Percentiles rank a stretch among this genome's conserved stretches.
phyloP scores from a whole-genome alignment of 1,140 invertebrate species.

The Drosophila eugracilis region DNA sequence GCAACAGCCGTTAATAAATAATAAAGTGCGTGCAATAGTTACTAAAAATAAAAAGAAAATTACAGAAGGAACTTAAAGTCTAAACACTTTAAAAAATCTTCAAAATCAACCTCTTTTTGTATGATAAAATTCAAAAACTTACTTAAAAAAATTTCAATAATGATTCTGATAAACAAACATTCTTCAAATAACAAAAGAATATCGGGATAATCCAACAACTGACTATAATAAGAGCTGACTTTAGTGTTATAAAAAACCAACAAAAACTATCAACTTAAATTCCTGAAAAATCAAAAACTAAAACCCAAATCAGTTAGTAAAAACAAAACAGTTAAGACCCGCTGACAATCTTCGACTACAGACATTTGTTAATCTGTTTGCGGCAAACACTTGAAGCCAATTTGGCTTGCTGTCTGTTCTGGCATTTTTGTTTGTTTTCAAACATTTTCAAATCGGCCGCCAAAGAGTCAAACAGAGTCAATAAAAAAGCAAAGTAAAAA shows the following conservation, averaged over 20 bases:
- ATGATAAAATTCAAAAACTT: slow-evolving; percentile 5
- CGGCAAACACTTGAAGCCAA: slow-evolving; percentile 51
- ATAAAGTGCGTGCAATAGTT: slow-evolving; percentile 58
- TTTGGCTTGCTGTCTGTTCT: slow-evolving; percentile 24
- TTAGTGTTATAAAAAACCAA: background rate
- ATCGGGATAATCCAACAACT: background rate
- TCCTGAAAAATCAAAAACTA: background rate
- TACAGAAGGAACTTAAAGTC: background rate
- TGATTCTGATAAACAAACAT: background rate
- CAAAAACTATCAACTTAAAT: no score
- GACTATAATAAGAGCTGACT: background rate
- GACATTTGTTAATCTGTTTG: slow-evolving; percentile 60
- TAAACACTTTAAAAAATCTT: background rate
- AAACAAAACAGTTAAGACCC: slow-evolving; percentile 7
- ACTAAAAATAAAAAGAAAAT: slow-evolving; percentile 11
- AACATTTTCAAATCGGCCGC: slow-evolving; percentile 19
- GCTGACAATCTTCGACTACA: slow-evolving; percentile 19
- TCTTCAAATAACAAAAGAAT: background rate
- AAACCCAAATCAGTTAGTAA: background rate
- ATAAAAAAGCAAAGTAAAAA: slow-evolving; percentile 56
- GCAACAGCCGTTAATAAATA: slow-evolving; percentile 33
- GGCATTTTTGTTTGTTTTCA: slow-evolving; percentile 12
- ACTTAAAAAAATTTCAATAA: background rate
- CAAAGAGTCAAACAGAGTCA: slow-evolving; percentile 42
- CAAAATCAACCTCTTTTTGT: background rate